Conservation (phyloP, 2,113 vertebrate genomes). For the Oreocharis arfaki region DNA sequence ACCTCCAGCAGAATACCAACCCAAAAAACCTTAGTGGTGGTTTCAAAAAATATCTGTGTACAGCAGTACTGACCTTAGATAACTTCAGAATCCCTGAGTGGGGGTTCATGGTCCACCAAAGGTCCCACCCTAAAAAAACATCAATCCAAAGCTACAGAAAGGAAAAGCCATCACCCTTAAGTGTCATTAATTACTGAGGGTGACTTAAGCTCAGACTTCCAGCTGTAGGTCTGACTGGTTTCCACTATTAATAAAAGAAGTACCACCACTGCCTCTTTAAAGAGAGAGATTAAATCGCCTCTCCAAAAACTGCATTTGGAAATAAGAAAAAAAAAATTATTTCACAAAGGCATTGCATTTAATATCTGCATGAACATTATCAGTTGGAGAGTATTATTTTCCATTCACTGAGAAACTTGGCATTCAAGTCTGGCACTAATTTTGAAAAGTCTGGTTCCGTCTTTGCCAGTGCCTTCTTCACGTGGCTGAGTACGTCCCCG, state of each 20-base stretch:
- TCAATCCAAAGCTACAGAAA: background rate
- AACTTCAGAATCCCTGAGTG: background rate
- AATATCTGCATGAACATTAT: background rate
- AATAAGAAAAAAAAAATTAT: background rate
- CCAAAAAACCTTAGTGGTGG: background rate
- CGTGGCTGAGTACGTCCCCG: rapidly evolving
- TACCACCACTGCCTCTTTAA: background rate
- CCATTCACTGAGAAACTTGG: background rate
- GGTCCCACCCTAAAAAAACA: background rate
- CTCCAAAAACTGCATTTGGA: background rate
- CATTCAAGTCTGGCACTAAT: background rate
- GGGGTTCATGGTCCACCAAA: background rate
- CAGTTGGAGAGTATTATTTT: background rate
- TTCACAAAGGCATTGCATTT: background rate
- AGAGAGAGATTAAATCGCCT: background rate
- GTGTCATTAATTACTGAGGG: background rate
- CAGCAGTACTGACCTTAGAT: background rate
- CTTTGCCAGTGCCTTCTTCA: background rate
- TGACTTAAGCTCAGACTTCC: background rate
- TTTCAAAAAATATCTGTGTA: background rate
- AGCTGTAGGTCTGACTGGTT: background rate
- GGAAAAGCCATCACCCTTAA: background rate
- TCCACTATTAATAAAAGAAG: background rate
- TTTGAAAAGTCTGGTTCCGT: background rate
- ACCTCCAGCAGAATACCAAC: background rate